phyloP scores from a whole-genome alignment of 2,888 invertebrate species.

The Drepanosiphum platanoidis region DNA sequence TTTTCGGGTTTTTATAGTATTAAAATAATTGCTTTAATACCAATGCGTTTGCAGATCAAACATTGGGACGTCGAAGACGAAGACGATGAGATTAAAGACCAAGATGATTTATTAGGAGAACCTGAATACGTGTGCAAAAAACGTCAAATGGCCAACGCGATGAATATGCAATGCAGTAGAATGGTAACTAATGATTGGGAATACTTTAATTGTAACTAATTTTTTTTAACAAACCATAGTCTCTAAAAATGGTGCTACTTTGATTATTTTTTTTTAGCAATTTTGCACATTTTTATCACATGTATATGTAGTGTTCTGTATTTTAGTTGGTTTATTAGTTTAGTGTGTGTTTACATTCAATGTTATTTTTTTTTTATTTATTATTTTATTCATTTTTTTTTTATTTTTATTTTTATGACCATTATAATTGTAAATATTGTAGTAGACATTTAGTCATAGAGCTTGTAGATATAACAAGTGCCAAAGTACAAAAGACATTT shows the following conservation, averaged over 20 bases:
- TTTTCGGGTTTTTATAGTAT: neutral
- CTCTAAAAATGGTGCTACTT: neutral
- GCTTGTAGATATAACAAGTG: neutral
- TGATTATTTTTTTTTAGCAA: neutral
- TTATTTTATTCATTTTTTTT: no score
- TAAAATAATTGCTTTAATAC: neutral
- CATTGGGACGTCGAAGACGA: conserved; percentile 57
- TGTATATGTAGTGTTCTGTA: neutral
- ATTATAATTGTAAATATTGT: neutral
- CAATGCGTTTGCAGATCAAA: conserved; percentile 41
- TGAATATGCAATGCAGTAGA: conserved; percentile 46
- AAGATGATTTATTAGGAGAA: conserved; percentile 19
- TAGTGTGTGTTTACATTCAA: no score
- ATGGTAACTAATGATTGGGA: conserved; percentile 30
- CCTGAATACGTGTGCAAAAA: conserved; percentile 47
- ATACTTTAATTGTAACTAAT: neutral
- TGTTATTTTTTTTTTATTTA: no score
- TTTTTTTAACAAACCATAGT: neutral
- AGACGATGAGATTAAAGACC: conserved; percentile 51
- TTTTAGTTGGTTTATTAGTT: neutral
- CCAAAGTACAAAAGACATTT: neutral
- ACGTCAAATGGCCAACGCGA: conserved; percentile 39
- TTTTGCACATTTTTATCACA: neutral
- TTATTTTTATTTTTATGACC: neutral
- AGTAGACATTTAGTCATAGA: neutral